Evolutionary conservation across 2,797 vertebrate species (phyloP).

Genomic region (Acrocephalus scirpaceus): DNA sequence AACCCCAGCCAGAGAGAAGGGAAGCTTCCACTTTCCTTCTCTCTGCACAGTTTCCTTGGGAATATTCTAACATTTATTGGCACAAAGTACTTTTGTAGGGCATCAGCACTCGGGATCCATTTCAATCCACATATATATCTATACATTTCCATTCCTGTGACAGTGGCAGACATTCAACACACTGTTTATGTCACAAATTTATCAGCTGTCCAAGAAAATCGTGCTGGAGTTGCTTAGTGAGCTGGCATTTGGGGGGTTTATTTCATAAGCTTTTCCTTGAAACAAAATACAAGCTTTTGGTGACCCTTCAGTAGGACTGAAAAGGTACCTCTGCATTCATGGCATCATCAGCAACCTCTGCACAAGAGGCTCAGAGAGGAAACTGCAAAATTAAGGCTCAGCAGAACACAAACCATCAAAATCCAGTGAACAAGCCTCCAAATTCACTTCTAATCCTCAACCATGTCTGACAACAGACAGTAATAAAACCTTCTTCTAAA

Average conservation of each 20-base stretch:
- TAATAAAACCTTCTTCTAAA: neutral
- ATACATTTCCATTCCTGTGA: neutral
- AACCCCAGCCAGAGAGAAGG: neutral
- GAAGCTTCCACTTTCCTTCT: neutral
- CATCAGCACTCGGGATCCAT: neutral
- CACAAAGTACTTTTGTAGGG: neutral
- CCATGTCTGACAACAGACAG: neutral
- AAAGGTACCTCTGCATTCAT: neutral
- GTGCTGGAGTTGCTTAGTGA: neutral
- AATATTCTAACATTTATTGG: neutral
- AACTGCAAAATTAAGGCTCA: neutral
- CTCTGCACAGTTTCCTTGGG: neutral
- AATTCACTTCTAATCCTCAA: neutral
- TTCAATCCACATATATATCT: accelerated
- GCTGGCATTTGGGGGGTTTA: neutral
- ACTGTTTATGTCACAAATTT: neutral
- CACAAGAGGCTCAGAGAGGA: neutral
- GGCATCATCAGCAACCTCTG: neutral
- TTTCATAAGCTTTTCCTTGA: neutral
- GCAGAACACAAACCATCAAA: neutral
- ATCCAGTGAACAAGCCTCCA: neutral
- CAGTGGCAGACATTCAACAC: neutral
- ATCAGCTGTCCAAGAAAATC: neutral
- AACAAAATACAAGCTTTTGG: neutral
- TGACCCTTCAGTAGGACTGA: neutral